Evolutionary conservation across 2,797 vertebrate species (phyloP).

Genomic region (Gymnocypris eckloni): DNA sequence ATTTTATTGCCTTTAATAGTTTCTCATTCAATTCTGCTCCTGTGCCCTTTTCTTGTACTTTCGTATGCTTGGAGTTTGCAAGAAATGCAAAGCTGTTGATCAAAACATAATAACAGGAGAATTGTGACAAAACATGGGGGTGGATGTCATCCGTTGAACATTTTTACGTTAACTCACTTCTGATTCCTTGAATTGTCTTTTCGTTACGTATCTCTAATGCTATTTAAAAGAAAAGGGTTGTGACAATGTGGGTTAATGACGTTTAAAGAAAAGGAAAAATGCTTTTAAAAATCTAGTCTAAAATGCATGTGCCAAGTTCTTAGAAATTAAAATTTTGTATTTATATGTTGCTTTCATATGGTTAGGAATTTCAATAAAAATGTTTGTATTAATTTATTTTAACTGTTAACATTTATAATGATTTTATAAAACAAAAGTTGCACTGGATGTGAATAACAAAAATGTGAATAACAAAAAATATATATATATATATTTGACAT

Average conservation of each 20-base stretch:
- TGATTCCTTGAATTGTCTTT: constrained; percentile 25
- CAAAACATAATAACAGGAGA: not conserved
- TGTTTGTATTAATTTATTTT: not conserved
- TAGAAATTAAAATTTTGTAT: not conserved
- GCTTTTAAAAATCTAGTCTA: not conserved
- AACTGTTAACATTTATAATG: not conserved
- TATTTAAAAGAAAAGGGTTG: not conserved
- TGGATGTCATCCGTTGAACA: not conserved
- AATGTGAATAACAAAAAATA: too few species aligned
- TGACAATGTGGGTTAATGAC: not conserved
- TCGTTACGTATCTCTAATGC: not conserved
- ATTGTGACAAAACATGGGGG: not conserved
- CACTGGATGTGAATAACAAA: not conserved
- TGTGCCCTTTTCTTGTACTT: constrained; percentile 28
- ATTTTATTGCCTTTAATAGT: constrained; percentile 51
- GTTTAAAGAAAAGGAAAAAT: not conserved
- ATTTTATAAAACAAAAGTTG: not conserved
- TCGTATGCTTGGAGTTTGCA: constrained; percentile 30
- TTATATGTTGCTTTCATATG: not conserved
- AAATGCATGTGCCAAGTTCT: not conserved
- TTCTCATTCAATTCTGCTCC: constrained; percentile 56
- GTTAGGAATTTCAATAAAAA: not conserved
- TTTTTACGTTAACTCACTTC: not conserved
- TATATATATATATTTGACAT: not conserved
- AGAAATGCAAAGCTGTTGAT: constrained; percentile 36